Conservation (phyloP, 1,140 invertebrate genomes). For the Psilanteris sp. region DNA sequence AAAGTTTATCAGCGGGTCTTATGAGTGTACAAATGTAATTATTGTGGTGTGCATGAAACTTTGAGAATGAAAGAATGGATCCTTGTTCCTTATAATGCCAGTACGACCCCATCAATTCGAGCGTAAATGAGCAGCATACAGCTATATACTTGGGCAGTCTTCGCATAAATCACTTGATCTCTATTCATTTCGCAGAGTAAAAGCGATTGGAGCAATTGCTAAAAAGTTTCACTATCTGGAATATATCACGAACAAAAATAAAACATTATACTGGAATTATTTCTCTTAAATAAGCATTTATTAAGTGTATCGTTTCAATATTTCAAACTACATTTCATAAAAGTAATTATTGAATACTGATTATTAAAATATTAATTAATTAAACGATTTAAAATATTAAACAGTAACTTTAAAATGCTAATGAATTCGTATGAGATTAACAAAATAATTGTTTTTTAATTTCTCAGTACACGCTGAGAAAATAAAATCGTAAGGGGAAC, state of each 20-base stretch:
- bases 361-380: too few relatives aligned
- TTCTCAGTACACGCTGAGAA: too few relatives aligned
- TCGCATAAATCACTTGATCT: conserved; percentile 57
- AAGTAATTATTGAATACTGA: too few relatives aligned
- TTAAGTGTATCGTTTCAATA: conserved; percentile 19
- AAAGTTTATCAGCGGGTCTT: conserved; percentile 41
- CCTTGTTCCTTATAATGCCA: conserved; percentile 50
- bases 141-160: conserved; percentile 50
- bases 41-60: conserved; percentile 26
- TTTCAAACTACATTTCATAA: neutral
- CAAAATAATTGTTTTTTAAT: too few relatives aligned
- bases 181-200: conserved; percentile 53
- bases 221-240: conserved; percentile 48
- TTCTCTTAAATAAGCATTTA: conserved; percentile 20
- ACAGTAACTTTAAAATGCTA: too few relatives aligned
- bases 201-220: conserved; percentile 39
- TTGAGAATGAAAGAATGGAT: conserved; percentile 31
- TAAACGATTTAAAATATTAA: too few relatives aligned
- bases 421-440: too few relatives aligned
- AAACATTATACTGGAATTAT: conserved; percentile 43
- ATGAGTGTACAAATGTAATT: conserved; percentile 53
- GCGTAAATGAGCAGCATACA: conserved; percentile 53
- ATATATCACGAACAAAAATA: conserved; percentile 31
- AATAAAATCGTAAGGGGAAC: too few relatives aligned
- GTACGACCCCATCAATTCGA: conserved; percentile 51